Conservation (phyloP, 2,888 invertebrate species). For the Ichneumon xanthorius region DNA sequence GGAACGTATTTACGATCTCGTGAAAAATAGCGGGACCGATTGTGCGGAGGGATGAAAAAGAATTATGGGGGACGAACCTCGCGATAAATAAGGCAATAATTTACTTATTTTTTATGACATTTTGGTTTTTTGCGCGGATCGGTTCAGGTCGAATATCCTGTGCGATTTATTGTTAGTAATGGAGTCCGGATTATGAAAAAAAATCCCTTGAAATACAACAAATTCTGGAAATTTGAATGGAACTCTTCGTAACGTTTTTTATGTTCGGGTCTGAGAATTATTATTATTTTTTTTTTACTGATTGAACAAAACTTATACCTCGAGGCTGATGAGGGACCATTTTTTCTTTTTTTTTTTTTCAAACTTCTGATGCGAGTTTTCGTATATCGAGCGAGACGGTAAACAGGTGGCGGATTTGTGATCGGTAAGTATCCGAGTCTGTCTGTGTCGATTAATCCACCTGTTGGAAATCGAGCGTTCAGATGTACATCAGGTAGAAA, state of each 20-base stretch:
- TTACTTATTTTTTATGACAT: neutral
- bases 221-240: no score
- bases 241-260: no score
- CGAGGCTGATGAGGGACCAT: no score
- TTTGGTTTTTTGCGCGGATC: neutral
- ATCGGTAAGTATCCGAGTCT: neutral
- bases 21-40: conserved; percentile 53
- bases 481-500: conserved; percentile 23
- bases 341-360: no score
- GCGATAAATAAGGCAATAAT: conserved; percentile 13
- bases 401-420: no score
- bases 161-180: neutral
- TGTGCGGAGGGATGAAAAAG: conserved; percentile 4
- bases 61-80: neutral
- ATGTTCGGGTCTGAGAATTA: no score
- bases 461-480: conserved; percentile 40
- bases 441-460: conserved; percentile 38
- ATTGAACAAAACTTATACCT: no score
- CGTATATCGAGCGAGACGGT: neutral
- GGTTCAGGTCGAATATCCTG: no score
- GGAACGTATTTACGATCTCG: conserved; percentile 67
- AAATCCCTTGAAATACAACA: no score
- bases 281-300: no score
- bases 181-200: no score
- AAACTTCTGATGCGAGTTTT: neutral